These are phyloP conservation scores for Halocynthia aurantium DNA, from an alignment of 23 tunicate genomes.

Conservation along the genomic window DNA sequence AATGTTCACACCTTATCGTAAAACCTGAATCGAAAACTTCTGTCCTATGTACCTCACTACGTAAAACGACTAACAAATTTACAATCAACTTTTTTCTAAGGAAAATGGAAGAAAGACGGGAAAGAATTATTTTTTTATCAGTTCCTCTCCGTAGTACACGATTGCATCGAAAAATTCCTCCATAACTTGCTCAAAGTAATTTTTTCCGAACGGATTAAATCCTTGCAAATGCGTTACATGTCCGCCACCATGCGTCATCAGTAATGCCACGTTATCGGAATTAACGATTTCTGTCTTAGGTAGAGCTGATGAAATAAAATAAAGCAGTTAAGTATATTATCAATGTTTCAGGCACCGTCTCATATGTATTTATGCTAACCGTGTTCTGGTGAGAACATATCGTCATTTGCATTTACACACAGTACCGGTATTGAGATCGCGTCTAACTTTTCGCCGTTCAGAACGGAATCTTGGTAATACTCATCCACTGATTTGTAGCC, in stretches of 20 bases:
- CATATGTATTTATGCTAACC: conserved; percentile 11
- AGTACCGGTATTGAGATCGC: conserved; percentile 47
- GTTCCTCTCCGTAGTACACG: not conserved
- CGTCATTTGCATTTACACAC: conserved; percentile 56
- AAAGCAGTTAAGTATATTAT: not conserved
- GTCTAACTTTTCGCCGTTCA: conserved; percentile 26
- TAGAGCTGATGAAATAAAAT: conserved; percentile 31
- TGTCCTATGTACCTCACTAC: too few relatives aligned
- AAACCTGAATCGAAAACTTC: too few relatives aligned
- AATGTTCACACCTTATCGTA: too few relatives aligned
- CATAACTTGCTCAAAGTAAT: conserved; percentile 61
- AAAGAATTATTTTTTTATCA: not conserved
- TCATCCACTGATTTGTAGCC: conserved; percentile 76
- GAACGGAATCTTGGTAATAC: conserved; percentile 48
- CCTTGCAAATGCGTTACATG: conserved; percentile 78
- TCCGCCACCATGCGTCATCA: conserved; percentile 86
- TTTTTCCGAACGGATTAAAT: conserved; percentile 41
- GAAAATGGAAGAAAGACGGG: not conserved
- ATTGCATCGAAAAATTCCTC: conserved; percentile 43
- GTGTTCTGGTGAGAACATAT: conserved; percentile 47
- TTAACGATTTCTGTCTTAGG: conserved; percentile 48
- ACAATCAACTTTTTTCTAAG: not conserved
- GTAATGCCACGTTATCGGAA: conserved; percentile 66
- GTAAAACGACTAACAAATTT: not conserved
- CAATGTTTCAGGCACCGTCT: not conserved